Conservation (phyloP, 2,797 vertebrate species). For the Macroramphosus scolopax region DNA sequence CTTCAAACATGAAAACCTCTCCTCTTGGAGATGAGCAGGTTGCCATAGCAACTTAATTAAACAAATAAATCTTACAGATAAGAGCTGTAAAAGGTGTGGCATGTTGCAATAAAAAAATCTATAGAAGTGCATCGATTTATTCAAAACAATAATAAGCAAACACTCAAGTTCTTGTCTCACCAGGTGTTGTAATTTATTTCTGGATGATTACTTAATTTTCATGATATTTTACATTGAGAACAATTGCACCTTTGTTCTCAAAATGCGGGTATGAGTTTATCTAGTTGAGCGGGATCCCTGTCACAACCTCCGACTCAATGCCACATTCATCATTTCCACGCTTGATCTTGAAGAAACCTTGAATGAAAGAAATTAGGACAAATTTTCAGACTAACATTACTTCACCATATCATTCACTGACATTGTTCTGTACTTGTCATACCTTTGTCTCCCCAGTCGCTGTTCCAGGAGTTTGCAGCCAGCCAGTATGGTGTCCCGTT, state of each 20-base stretch:
- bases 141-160: background rate
- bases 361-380: conserved; percentile 3
- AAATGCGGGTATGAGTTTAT: background rate
- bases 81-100: too few relatives aligned
- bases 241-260: background rate
- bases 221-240: too few relatives aligned
- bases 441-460: conserved; percentile 93
- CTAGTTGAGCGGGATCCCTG: conserved; percentile 79
- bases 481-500: conserved; percentile 87
- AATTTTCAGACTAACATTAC: background rate
- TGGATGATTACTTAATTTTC: background rate
- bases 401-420: background rate
- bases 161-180: background rate
- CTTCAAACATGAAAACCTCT: too few relatives aligned
- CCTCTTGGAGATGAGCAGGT: too few relatives aligned
- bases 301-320: conserved; percentile 86
- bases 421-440: background rate
- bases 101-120: too few relatives aligned
- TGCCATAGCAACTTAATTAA: too few relatives aligned
- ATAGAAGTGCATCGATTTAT: conserved; percentile 5
- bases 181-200: background rate
- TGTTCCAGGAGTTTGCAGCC: conserved; percentile 94
- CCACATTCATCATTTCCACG: conserved; percentile 88
- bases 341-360: conserved; percentile 92
- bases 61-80: too few relatives aligned